Base-by-base conservation (phyloP, 2,113 vertebrate species). In the Chaetorhynchus papuensis region DNA sequence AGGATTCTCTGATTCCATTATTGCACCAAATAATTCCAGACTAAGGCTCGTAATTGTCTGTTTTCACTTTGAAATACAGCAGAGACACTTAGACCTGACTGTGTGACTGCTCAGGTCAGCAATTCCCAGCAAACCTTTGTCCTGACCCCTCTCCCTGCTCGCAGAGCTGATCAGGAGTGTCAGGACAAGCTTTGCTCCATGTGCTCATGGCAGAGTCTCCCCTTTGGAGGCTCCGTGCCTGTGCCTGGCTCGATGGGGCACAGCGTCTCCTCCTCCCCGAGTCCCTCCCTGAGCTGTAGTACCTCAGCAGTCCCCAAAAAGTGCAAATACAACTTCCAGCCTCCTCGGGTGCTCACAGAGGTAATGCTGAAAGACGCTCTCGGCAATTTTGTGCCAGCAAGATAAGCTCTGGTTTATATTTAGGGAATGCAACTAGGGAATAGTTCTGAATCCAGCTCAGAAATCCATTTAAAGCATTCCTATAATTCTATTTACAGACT, bases 381-480 rank as follows among this genome's bases (percentile, higher is more conserved):
- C 2, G 13, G 72, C 69, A 30, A 19, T 17, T 93, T 69, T 68
- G 70, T 53, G 85, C 63, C 28, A n/a, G 87, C 49, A 35, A 77
- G 87, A 83, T 8, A 52, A 9, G 8, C 60, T 93, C 64, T 75
- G 78, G 61, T 89, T 83, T 94, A 61, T 87, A 71, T 82, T 74
- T 82, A 71, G 78, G 53, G 75, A 84, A 47, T 35, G 79, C 74
- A 90, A 19, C 79, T 7, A 37, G 80, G 88, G 88, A 95, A 70
- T 13, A 66, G 74, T 1, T 90, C 90, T 47, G 93, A 79, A 92
- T 63, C 61, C 93, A 83, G 85, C 70, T 90, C 79, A 88, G 75
- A 78, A 82, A 85, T 63, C 82, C 70, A 22, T 47, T 39, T 75
- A 54, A 90, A 90, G 87, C 42, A 65, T 49, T 60, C 69, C 87